Evolutionary conservation across 37 sponge, comb jelly and placozoan genomes (phyloP), one percentile per base, ranked within the genome.

Genomic region (Theonella swinhoei): DNA sequence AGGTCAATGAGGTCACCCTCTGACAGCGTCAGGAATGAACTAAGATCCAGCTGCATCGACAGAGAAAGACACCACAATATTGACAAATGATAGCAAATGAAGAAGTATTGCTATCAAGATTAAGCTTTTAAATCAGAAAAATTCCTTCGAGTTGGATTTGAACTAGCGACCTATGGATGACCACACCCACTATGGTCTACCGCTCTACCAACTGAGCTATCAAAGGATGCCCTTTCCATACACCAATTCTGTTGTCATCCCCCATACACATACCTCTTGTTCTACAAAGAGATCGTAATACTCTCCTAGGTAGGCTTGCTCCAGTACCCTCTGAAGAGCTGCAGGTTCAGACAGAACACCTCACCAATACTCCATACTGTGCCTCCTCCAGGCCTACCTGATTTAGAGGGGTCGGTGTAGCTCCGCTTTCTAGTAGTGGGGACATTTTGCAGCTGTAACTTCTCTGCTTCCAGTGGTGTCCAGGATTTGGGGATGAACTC

Each of bases 1-100:
- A 93, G 23, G 30, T 93, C 94, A 23, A 35, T 59, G 42, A 93
- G 64, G 40, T 93, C 94, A 58, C 74, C 30, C 20, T 86, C 83
- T 17, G 63, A 34, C 40, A 93, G 41, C 1, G 87, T 80, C 33
- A 85, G 58, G 38, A 93, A 89, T 4, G 87, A 37, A 14, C 59
- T 35, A 34, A 79, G 3, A 30, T 89, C 90, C 61, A 93, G 68
- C 93, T 92, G 41, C 36, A 22, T 9, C 14, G 74, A 32, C 30
- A 29, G 38, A n/a, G n/a, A n/a, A n/a, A n/a, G n/a, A n/a, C n/a
- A n/a, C n/a, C n/a, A n/a, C n/a, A n/a, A n/a, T n/a, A n/a, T n/a
- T n/a, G n/a, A n/a, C n/a, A n/a, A n/a, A n/a, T n/a, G n/a, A n/a
- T n/a, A n/a, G n/a, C n/a, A n/a, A n/a, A n/a, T n/a, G n/a, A n/a